phyloP scores from a whole-genome alignment of 92 coral and sea anemone genomes.

The Bergia sp. region DNA sequence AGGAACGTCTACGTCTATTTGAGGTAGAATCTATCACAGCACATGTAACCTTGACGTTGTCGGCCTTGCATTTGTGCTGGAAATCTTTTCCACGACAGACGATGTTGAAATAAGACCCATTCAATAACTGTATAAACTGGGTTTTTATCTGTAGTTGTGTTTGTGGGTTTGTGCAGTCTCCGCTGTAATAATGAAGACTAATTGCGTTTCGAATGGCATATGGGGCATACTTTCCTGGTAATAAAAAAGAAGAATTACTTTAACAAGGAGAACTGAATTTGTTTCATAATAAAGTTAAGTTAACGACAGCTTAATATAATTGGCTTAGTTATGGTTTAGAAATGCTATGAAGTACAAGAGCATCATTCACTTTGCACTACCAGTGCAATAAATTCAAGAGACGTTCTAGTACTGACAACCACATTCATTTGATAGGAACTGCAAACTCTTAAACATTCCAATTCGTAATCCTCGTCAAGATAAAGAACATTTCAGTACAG shows the following conservation, averaged over 20 bases:
- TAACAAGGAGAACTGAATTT: too few relatives aligned
- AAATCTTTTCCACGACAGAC: conserved; percentile 45
- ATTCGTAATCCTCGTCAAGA: too few relatives aligned
- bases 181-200: conserved; percentile 55
- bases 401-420: too few relatives aligned
- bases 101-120: conserved; percentile 28
- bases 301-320: too few relatives aligned
- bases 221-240: conserved; percentile 40
- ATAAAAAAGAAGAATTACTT: not conserved
- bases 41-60: conserved; percentile 62
- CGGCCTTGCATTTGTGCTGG: conserved; percentile 52
- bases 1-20: not conserved
- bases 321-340: too few relatives aligned
- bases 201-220: conserved; percentile 49
- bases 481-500: too few relatives aligned
- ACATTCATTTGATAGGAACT: too few relatives aligned
- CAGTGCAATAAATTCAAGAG: too few relatives aligned
- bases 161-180: conserved; percentile 55
- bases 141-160: conserved; percentile 57
- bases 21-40: not conserved
- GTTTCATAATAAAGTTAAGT: too few relatives aligned
- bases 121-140: conserved; percentile 56
- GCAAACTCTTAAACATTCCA: too few relatives aligned
- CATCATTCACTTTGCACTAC: too few relatives aligned
- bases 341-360: too few relatives aligned